Evolutionary conservation across 1,140 invertebrate species (phyloP).

Genomic region (Drosophila lacteicornis): DNA sequence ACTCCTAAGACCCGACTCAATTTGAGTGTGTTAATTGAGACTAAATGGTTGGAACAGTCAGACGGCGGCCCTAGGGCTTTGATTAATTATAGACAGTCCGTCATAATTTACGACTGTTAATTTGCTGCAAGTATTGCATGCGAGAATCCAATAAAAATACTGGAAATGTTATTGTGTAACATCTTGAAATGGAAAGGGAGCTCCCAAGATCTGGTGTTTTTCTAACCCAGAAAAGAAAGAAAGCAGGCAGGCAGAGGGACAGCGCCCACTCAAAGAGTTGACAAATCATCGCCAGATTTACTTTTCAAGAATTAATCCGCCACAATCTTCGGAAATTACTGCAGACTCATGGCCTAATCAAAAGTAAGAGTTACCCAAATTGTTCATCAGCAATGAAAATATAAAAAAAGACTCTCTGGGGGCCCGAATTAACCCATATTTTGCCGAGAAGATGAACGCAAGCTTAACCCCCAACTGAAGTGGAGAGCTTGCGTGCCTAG

Average conservation of each 20-base stretch:
- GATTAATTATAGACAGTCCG: constrained; percentile 78
- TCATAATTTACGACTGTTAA: constrained; percentile 77
- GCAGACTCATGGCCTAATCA: constrained; percentile 76
- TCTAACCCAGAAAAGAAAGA: constrained; percentile 63
- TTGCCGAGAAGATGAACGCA: constrained; percentile 25
- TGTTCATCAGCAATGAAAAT: constrained; percentile 79
- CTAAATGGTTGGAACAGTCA: constrained; percentile 45
- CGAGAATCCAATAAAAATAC: constrained; percentile 61
- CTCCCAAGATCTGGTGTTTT: constrained; percentile 36
- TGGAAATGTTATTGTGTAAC: constrained; percentile 40
- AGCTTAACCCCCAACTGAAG: constrained; percentile 18
- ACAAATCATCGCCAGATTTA: constrained; percentile 80
- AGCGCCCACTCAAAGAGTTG: constrained; percentile 46
- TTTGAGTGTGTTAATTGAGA: constrained; percentile 78
- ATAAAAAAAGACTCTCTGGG: constrained; percentile 50
- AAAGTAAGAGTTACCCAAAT: constrained; percentile 81
- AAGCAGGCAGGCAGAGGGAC: constrained; percentile 25
- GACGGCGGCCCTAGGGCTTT: constrained; percentile 73
- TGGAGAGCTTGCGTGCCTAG: constrained; percentile 42
- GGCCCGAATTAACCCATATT: constrained; percentile 74
- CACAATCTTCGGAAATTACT: constrained; percentile 36
- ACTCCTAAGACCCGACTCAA: constrained; percentile 29
- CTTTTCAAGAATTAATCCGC: constrained; percentile 81
- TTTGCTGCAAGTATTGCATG: constrained; percentile 69
- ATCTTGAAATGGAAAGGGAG: constrained; percentile 72